Evolutionary conservation across 2,113 vertebrate species (phyloP).

Genomic region (Halichoerus grypus): DNA sequence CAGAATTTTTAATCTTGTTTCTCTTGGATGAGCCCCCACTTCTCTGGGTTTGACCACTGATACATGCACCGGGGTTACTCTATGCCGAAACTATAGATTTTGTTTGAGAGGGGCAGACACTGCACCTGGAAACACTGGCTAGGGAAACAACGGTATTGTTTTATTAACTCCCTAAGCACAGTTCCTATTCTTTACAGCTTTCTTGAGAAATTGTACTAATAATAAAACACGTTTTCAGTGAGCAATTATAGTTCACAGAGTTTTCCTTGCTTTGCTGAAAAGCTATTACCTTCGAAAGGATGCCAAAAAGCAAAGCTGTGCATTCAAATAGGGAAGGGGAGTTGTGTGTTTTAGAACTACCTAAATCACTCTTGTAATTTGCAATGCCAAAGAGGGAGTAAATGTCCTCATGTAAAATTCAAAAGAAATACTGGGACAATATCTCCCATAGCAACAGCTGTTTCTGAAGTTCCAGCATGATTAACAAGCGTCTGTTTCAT

Average conservation of each 20-base stretch:
- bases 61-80: constrained; percentile 75
- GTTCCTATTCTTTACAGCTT: constrained; percentile 68
- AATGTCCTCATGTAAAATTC: constrained; percentile 79
- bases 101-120: constrained; percentile 62
- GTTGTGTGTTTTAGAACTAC: constrained; percentile 14
- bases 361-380: constrained; percentile 61
- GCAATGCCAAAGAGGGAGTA: constrained; percentile 67
- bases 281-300: constrained; percentile 43
- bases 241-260: constrained; percentile 49
- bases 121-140: constrained; percentile 81
- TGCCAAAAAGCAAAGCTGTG: neutral
- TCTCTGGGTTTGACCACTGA: constrained; percentile 61
- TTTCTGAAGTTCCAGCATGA: constrained; percentile 73
- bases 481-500: constrained; percentile 78
- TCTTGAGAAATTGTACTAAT: constrained; percentile 72
- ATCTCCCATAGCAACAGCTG: constrained; percentile 83
- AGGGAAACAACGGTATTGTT: constrained; percentile 55
- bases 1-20: constrained; percentile 84
- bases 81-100: constrained; percentile 67
- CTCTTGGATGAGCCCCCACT: constrained; percentile 81
- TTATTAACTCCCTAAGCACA: constrained; percentile 74
- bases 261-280: constrained; percentile 62
- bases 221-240: constrained; percentile 68
- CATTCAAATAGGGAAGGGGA: neutral
- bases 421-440: constrained; percentile 75